Evolutionary conservation across 2,888 invertebrate species (phyloP), one percentile per base, ranked within the genome.

Genomic region (Epiblema foenella): DNA sequence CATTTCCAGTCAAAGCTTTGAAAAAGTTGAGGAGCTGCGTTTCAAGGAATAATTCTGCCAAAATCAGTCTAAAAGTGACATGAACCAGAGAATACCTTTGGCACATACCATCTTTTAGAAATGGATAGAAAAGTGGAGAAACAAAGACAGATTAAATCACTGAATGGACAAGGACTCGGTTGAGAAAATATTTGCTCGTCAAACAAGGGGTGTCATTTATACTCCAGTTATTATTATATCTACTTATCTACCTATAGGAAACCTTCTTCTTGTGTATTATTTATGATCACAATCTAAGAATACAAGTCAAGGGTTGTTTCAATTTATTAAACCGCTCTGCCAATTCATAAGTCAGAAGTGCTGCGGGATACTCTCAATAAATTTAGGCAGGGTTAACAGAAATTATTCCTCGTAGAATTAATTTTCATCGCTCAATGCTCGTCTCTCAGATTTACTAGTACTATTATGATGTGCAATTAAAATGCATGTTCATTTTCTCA

Each of bases 131-230:
- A 33, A 33, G 63, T 37, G 54, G 29, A 29, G 51, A 58, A 57
- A 64, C 64, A 69, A 69, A 57, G 51, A 18, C 51, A 58, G 64
- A 69, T 69, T 69, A 69, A 69, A 69, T 69, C 37, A 58, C 64
- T 58, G 51, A 63, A 29, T 57, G 39, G 37, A 60, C 56, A 64
- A 69, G 63, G 63, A 63, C 63, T 59, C 49, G 24, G 46, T 46
- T 57, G 57, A 39, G 63, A 51, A 57, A 64, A 69, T 69, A 64
- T 69, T 69, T 69, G 57, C 63, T 29, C 64, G 20, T 58, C 51
- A 69, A 69, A 69, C 64, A 64, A 58, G 57, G 57, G 57, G 58
- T 64, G 57, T 64, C 69, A 69, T 69, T 69, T 64, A 69, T 39
- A 69, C 57, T 39, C 39, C 54, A 60, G 60, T 51, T 63, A 51